Conservation (phyloP, 2,113 vertebrate species). For the Odontophorus gujanensis region DNA sequence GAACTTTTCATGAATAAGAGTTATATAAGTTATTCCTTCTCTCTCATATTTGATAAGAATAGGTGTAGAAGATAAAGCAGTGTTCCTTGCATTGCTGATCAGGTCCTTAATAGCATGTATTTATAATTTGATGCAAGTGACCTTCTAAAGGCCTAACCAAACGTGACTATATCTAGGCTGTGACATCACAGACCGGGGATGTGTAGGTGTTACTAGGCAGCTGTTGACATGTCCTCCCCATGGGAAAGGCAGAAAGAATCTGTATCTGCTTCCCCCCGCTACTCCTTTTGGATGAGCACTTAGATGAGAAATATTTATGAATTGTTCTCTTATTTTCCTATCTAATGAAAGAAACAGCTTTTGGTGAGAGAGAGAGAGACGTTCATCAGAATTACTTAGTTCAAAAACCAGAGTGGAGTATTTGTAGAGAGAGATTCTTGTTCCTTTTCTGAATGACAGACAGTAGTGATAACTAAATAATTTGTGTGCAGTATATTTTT, state of each 20-base stretch:
- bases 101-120: neutral
- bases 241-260: neutral
- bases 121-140: neutral
- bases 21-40: neutral
- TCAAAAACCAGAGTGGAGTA: neutral
- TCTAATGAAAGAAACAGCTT: neutral
- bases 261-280: neutral
- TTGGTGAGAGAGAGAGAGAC: neutral
- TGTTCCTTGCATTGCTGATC: neutral
- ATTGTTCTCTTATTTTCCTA: neutral
- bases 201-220: neutral
- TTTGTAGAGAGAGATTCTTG: neutral
- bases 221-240: neutral
- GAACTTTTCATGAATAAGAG: neutral
- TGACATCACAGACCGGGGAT: neutral
- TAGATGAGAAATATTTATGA: neutral
- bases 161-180: neutral
- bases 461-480: neutral
- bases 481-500: neutral
- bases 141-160: neutral
- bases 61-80: neutral
- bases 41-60: neutral
- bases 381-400: neutral
- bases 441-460: neutral
- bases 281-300: neutral